Evolutionary conservation across 2,888 invertebrate genomes (phyloP), one percentile per base, ranked within the genome.

Genomic region (Terebella lapidaria): DNA sequence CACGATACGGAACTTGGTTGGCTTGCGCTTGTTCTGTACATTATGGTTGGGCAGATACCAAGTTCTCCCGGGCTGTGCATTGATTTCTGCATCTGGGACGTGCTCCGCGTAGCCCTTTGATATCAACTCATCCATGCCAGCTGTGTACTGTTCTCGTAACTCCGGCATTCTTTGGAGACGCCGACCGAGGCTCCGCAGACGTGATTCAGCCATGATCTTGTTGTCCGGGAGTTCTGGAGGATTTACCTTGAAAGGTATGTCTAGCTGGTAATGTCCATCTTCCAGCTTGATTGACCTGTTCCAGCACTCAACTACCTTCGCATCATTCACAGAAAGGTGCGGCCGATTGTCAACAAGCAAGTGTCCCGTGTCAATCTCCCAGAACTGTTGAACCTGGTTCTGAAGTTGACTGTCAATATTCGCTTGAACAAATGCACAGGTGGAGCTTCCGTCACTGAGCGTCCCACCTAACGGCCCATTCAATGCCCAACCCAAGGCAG

Each of bases 31-130:
- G 28, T 57, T 27, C n/a, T 26, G 30, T 5, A 60, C 56, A 2
- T 25, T 45, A 58, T 69, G 67, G 30, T 69, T 64, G 1, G 67
- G 22, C n/a, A 69, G 57, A 54, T 64, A 68, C 28, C 51, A 57
- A 4, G 22, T 30, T 22, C 24, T 51, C 22, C 52, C 47, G 4
- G 10, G 4, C 22, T 5, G 4, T 5, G 4, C 10, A 56, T 47
- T 18, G 18, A 4, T n/a, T 3, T n/a, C 25, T 4, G 22, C n/a
- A 5, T 15, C 15, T 25, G 22, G 10, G 27, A 56, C 47, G 10
- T 5, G 4, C 27, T 47, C 56, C 4, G 25, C 56, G 26, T 56
- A 47, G 4, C 27, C 47, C 25, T 56, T 56, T 3, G 15, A 4
- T 22, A 56, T 4, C 27, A 56, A n/a, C 3, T 45, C 10, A 3